Evolutionary conservation across 2,113 vertebrate genomes (phyloP).

Genomic region (Barbus barbus): DNA sequence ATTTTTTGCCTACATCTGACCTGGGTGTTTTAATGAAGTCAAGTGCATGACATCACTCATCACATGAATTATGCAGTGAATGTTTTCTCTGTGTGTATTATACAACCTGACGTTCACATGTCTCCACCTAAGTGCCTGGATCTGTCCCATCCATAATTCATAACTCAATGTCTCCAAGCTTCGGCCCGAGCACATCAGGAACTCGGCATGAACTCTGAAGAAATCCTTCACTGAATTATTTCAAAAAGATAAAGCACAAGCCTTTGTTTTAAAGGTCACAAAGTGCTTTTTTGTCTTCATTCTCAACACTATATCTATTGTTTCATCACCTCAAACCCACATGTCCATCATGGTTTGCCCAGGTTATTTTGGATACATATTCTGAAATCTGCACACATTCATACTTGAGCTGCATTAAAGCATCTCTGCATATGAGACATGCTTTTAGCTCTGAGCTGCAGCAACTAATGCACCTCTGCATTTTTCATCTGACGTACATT

Average conservation of each 20-base stretch:
- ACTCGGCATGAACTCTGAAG: background rate
- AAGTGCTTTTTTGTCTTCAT: background rate
- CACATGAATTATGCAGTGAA: slow-evolving; percentile 58
- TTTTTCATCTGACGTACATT: slow-evolving; percentile 23
- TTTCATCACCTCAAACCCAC: background rate
- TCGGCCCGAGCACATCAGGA: background rate
- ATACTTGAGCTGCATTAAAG: background rate
- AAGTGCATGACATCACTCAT: background rate
- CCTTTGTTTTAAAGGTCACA: background rate
- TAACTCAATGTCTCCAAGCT: background rate
- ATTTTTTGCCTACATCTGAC: background rate
- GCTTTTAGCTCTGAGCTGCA: background rate
- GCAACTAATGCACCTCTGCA: slow-evolving; percentile 10
- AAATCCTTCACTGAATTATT: background rate
- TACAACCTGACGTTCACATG: slow-evolving; percentile 28
- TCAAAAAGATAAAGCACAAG: background rate
- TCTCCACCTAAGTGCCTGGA: slow-evolving; percentile 28
- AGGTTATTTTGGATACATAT: background rate
- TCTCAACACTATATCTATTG: background rate
- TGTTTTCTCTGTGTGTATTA: background rate
- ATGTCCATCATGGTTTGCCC: background rate
- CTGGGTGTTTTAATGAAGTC: background rate
- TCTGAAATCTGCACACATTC: background rate
- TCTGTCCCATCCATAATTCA: slow-evolving; percentile 44
- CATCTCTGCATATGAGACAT: background rate